phyloP scores from a whole-genome alignment of 92 coral and sea anemone species.

The Phenganax stokvisi region DNA sequence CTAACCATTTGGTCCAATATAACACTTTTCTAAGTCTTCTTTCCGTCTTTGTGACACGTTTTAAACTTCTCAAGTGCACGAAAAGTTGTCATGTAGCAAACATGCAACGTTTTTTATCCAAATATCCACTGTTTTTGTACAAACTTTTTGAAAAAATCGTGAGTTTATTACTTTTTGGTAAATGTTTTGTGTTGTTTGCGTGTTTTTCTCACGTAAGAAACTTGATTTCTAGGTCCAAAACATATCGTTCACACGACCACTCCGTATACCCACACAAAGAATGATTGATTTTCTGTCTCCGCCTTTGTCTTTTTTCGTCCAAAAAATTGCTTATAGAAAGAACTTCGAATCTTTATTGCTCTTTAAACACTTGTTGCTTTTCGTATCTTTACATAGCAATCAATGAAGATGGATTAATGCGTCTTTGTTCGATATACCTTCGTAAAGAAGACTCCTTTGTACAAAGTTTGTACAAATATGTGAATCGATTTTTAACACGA shows the following conservation, averaged over 20 bases:
- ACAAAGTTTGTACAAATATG: constrained; percentile 14
- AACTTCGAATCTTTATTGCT: constrained; percentile 15
- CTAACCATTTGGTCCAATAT: neutral
- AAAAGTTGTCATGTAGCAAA: neutral
- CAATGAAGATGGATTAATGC: neutral
- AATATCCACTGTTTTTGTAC: no score
- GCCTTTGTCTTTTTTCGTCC: constrained; percentile 2
- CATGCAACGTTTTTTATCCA: neutral
- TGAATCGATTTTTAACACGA: constrained; percentile 13
- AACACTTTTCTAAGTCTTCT: constrained; percentile 3
- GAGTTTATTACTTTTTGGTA: neutral
- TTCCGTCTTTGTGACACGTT: constrained; percentile 14
- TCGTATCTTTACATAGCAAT: constrained; percentile 17
- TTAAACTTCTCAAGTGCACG: neutral
- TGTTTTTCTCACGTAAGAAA: neutral
- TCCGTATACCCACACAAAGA: constrained; percentile 1
- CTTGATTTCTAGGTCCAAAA: no score
- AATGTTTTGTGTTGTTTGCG: neutral
- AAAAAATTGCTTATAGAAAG: neutral
- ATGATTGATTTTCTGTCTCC: neutral
- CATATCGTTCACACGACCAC: constrained; percentile 9
- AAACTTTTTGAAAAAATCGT: no score
- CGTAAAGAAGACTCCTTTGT: constrained; percentile 4
- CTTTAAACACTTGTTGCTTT: constrained; percentile 17
- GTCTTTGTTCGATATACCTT: neutral